Evolutionary conservation across 1,140 invertebrate species (phyloP), one percentile per base, ranked within the genome.

Genomic region (Sinella curviseta): DNA sequence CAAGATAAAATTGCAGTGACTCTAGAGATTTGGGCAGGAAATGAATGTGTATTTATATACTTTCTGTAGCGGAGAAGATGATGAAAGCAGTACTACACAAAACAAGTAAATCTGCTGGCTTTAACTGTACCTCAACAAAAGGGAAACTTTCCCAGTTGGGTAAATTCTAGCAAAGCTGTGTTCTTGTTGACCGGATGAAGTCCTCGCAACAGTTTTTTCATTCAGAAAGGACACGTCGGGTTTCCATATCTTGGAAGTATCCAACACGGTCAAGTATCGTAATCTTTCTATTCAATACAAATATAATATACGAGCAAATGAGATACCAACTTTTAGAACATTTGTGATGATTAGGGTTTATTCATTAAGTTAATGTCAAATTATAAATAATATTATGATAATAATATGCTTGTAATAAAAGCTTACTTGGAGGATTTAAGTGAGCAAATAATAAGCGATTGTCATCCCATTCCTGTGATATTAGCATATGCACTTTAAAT

Each of bases 371-470:
- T 60, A 17, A 14, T 17, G 3, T 60, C 24, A n/a, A 4, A 24
- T 17, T 8, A 60, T 60, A n/a, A 60, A 60, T 8, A 24, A n/a
- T 60, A 60, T n/a, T 60, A 24, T 60, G n/a, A n/a, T n/a, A n/a
- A n/a, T n/a, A n/a, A n/a, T n/a, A n/a, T n/a, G n/a, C n/a, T n/a
- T n/a, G n/a, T n/a, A n/a, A n/a, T n/a, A 70, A 31, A 8, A 3
- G 30, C 65, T 70, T 30, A 70, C 65, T 70, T 33, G 65, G 65
- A 70, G 65, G 65, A 33, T 70, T 70, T 4, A 70, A 24, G 30
- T 70, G 65, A 70, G 65, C 3, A n/a, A 31, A 70, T 1, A 30
- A 31, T 33, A 70, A 70, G 24, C 65, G 65, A 70, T 8, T 70
- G 31, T 70, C 65, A 1, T 70, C 65, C 65, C 65, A 70, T n/a